Evolutionary conservation across 2,113 vertebrate species (phyloP), one percentile per base, ranked within the genome.

Genomic region (Dasyurus viverrinus): DNA sequence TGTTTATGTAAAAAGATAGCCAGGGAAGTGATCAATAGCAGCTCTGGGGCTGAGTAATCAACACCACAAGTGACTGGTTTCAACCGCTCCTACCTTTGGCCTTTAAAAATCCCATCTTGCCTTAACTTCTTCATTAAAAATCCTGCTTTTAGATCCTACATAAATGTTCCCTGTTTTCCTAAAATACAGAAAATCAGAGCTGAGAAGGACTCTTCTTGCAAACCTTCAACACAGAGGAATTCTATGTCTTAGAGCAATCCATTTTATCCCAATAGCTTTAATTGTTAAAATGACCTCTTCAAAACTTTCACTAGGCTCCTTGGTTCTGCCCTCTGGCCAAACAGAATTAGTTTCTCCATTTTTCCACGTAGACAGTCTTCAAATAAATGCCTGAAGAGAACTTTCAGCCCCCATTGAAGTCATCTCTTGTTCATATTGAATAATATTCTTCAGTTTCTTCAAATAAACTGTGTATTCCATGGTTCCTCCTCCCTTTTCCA

Each of bases 1-100:
- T 95, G 93, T 96, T 97, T 97, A 55, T 96, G 92, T 53, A 95
- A 50, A 96, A 95, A 94, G 92, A 50, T 0, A 60, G 68, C 68
- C 8, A 47, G 57, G 54, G 8, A 3, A 5, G 54, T 93, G 68
- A 84, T 84, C 90, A 11, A 4, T 8, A 91, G 26, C 42, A 42
- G 57, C 93, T 93, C 68, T 42, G 68, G 93, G 91, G 90, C 0
- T 54, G 42, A 50, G 7, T 0, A 91, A 3, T n/a, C 42, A 54
- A 95, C 93, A 93, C n/a, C 57, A 93, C 57, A 25, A 90, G 36
- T 76, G 47, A 10, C 92, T 93, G 53, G 12, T 94, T 46, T 89
- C 84, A 52, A 0, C 89, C 30, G 50, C 27, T 0, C 27, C 93
- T 92, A 89, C 54, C 12, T 25, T 90, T 93, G n/a, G 68, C 36